Evolutionary conservation across 2,113 vertebrate species (phyloP), one percentile per base, ranked within the genome.

Genomic region (Gymnocephalus cernua): DNA sequence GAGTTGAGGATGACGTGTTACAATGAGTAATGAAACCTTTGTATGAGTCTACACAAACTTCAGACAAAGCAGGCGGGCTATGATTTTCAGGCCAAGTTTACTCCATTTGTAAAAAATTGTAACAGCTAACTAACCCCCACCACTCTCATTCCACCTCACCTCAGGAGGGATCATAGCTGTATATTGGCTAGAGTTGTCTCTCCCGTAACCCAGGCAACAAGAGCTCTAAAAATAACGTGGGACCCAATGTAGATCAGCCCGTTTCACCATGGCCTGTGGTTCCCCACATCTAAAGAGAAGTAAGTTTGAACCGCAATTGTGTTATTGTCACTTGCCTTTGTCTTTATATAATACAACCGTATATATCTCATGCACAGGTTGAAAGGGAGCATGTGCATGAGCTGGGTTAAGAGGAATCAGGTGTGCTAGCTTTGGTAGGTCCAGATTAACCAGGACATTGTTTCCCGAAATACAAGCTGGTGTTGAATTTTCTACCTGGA

Each of bases 211-310:
- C 88, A 89, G 94, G 94, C 93, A 95, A 95, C 94, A 91, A 84
- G 86, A 88, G 82, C 80, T 93, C 94, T 95, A 96, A 93, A 96
- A 95, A 96, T 96, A 96, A 93, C 88, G 80, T 72, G 47, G 69
- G 83, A 90, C 85, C 84, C 83, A 58, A 86, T 88, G 88, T 89
- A 90, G 92, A 93, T 93, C 91, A 90, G 88, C 88, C 91, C 81
- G 92, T 94, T 94, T 94, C 81, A 89, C 84, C 71, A 51, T 45
- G 77, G 89, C 85, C 90, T 89, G 86, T 91, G 91, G 94, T 93
- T 94, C 91, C 86, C 83, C 68, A 79, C 85, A 90, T 93, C 83
- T 77, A 88, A 90, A 77, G 72, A 88, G 57, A 90, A 77, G 70
- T 62, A 70, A 27, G 82, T 80, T 85, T 86, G 63, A 92, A 86